Conservation (phyloP, 1,140 invertebrate genomes). For the Ericerus pela region DNA sequence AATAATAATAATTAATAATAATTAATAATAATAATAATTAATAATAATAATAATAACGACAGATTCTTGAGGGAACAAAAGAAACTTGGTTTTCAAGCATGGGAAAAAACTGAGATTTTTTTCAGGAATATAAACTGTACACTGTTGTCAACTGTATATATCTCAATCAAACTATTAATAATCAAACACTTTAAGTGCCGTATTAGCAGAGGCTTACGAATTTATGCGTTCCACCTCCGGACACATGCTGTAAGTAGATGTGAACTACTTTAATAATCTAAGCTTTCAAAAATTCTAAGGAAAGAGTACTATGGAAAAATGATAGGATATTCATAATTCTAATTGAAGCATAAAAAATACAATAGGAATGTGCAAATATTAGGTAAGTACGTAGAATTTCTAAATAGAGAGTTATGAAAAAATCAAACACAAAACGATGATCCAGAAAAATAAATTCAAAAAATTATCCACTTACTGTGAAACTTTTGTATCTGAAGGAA, state of each 20-base stretch:
- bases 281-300: no score
- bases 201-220: no score
- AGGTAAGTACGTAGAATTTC: not conserved
- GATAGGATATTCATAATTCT: not conserved
- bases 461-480: slow-evolving; percentile 24
- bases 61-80: not conserved
- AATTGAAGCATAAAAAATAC: not conserved
- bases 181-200: no score
- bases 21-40: not conserved
- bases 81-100: not conserved
- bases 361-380: not conserved
- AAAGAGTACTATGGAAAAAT: not conserved
- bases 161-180: not conserved
- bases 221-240: not conserved
- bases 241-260: not conserved
- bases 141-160: not conserved
- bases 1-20: not conserved
- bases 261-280: no score
- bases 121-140: not conserved
- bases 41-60: not conserved
- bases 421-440: not conserved
- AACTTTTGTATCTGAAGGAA: slow-evolving; percentile 42
- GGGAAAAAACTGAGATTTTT: not conserved
- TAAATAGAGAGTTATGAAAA: not conserved
- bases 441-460: not conserved